Percentiles rank a stretch among this genome's conserved stretches.
These are phyloP conservation scores for Theretra japonica DNA, from an alignment of 2,888 invertebrate species.

Conservation along the genomic window DNA sequence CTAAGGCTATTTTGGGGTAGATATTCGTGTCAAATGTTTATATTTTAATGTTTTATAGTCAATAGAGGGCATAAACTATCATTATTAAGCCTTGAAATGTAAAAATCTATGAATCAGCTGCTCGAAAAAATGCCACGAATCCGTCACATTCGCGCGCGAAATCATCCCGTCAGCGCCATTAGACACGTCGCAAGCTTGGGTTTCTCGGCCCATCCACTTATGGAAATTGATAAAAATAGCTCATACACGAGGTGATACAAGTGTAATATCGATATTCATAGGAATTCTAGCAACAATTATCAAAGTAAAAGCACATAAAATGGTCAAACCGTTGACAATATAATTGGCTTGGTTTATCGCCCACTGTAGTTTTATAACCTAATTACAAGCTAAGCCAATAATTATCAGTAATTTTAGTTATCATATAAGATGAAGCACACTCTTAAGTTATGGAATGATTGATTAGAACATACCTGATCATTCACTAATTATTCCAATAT, in stretches of 20 bases:
- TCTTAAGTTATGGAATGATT: constrained; percentile 47
- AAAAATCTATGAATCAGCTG: constrained; percentile 71
- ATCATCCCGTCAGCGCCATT: constrained; percentile 83
- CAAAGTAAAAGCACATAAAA: constrained; percentile 51
- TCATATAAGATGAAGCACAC: constrained; percentile 45
- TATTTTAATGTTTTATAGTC: constrained; percentile 53
- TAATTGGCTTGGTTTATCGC: constrained; percentile 80
- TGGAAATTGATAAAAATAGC: constrained; percentile 83
- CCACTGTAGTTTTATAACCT: constrained; percentile 80
- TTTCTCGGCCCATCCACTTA: constrained; percentile 79
- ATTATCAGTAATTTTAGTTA: constrained; percentile 41
- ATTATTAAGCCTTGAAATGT: constrained; percentile 53
- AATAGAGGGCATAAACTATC: constrained; percentile 58
- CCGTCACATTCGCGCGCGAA: constrained; percentile 85
- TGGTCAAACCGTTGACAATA: constrained; percentile 62
- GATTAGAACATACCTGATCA: constrained; percentile 76
- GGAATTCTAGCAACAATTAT: constrained; percentile 50
- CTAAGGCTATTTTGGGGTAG: constrained; percentile 56
- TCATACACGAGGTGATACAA: constrained; percentile 57
- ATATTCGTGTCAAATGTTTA: constrained; percentile 45
- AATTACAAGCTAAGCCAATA: constrained; percentile 62
- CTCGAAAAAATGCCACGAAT: constrained; percentile 83
- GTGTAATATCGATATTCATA: constrained; percentile 51
- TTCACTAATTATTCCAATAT: constrained; percentile 77
- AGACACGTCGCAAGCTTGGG: constrained; percentile 84